Percentiles rank a stretch among this genome's conserved stretches.
Conservation (phyloP, 2,113 vertebrate species). For the Amia ocellicauda region DNA sequence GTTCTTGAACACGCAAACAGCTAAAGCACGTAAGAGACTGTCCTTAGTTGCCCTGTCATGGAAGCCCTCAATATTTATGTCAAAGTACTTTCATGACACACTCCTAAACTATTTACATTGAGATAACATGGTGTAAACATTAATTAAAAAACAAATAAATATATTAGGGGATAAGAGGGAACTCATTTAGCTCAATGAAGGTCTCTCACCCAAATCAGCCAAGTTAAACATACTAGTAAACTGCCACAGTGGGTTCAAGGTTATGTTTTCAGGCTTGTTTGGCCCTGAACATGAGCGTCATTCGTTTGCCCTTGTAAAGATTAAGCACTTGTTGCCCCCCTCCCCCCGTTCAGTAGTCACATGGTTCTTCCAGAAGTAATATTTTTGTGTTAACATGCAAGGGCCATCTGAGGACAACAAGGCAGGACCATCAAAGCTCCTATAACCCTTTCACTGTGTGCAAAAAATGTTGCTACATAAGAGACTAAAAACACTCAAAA, state of each 20-base stretch:
- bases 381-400: neutral
- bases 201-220: slow-evolving; percentile 5
- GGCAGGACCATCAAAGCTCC: neutral
- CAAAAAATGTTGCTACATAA: neutral
- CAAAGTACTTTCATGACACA: neutral
- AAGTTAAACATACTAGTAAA: slow-evolving; percentile 10
- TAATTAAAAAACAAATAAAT: slow-evolving; percentile 11
- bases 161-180: neutral
- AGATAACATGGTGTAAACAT: slow-evolving; percentile 18
- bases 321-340: slow-evolving; percentile 2
- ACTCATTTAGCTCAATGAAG: neutral
- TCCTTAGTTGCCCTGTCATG: no score
- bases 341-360: neutral
- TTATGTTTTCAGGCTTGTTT: slow-evolving; percentile 15
- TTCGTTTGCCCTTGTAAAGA: slow-evolving; percentile 6
- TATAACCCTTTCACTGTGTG: slow-evolving; percentile 2
- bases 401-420: slow-evolving; percentile 24
- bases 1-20: no score
- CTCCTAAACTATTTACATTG: slow-evolving; percentile 16
- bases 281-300: slow-evolving; percentile 8
- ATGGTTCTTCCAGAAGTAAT: neutral
- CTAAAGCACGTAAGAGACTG: no score
- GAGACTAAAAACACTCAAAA: neutral
- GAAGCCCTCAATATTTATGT: no score
- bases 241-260: slow-evolving; percentile 9